These are phyloP conservation scores for Trichomycterus rosablanca DNA, from an alignment of 2,113 vertebrate genomes.

Conservation along the genomic window DNA sequence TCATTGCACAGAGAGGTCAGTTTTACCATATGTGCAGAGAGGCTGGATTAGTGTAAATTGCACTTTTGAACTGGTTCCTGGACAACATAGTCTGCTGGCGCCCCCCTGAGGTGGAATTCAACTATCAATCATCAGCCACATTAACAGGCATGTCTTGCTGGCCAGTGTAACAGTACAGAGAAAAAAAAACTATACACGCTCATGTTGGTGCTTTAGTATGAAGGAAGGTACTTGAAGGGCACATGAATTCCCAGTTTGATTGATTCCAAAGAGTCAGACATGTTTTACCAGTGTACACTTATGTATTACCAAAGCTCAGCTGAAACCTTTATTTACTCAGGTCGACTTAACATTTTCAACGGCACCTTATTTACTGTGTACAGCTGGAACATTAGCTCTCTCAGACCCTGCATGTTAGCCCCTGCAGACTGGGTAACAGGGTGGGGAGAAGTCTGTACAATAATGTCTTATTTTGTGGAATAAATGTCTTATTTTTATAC, in stretches of 20 bases:
- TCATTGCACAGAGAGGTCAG: constrained; percentile 79
- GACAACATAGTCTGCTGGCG: constrained; percentile 28
- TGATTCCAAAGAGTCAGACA: constrained; percentile 14
- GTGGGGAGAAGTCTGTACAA: too few species aligned
- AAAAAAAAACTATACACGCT: not conserved
- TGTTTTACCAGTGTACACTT: not conserved
- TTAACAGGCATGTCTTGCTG: constrained; percentile 3
- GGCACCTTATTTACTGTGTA: constrained; percentile 1
- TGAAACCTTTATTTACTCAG: constrained; percentile 29
- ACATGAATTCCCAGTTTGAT: constrained; percentile 6
- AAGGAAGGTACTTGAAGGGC: constrained; percentile 1
- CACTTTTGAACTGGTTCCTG: not conserved
- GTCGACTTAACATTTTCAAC: constrained; percentile 19
- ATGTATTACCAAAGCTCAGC: constrained; percentile 20
- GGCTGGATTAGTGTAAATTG: constrained; percentile 74
- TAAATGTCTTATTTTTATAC: too few species aligned
- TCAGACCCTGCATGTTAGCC: not conserved
- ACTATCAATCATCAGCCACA: constrained; percentile 3
- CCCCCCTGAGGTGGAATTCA: constrained; percentile 41
- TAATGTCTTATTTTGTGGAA: too few species aligned
- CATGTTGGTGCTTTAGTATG: constrained; percentile 26
- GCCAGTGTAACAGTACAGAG: constrained; percentile 16
- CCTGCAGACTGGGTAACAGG: too few species aligned
- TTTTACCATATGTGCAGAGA: constrained; percentile 87
- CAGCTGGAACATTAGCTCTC: constrained; percentile 8